phyloP scores from a whole-genome alignment of 2,888 invertebrate genomes.

The Drosophila paucipuncta region DNA sequence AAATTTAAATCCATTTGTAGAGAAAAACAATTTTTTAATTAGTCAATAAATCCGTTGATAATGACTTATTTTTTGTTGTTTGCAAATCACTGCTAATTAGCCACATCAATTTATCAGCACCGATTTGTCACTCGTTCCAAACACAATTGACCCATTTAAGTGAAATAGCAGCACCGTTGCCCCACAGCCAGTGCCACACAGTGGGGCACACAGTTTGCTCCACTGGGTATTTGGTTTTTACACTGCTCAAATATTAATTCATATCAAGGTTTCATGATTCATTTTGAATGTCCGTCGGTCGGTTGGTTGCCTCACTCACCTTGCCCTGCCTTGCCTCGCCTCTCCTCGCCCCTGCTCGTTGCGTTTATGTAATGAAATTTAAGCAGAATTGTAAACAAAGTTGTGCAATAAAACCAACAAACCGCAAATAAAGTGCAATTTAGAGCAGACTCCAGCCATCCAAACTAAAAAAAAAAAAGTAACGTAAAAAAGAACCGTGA shows the following conservation, averaged over 20 bases:
- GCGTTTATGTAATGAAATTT: constrained; percentile 76
- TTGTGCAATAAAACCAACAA: constrained; percentile 77
- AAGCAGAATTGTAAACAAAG: constrained; percentile 76
- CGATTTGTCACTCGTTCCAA: constrained; percentile 25
- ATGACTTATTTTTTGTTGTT: not conserved
- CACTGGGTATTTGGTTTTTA: constrained; percentile 35
- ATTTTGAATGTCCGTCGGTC: constrained; percentile 56
- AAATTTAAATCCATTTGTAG: not conserved
- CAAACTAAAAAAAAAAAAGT: constrained; percentile 4
- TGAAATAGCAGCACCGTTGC: not conserved
- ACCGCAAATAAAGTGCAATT: constrained; percentile 76
- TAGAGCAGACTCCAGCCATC: constrained; percentile 50
- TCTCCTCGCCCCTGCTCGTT: constrained; percentile 23
- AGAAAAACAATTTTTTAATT: not conserved
- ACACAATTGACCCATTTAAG: constrained; percentile 46
- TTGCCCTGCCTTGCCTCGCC: not conserved
- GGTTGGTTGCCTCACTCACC: constrained; percentile 7
- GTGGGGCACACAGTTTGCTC: constrained; percentile 14
- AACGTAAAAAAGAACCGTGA: constrained; percentile 3
- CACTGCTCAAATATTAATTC: constrained; percentile 77
- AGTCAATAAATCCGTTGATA: not conserved
- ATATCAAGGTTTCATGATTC: constrained; percentile 78
- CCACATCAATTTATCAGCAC: constrained; percentile 7
- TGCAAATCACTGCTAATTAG: constrained; percentile 7
- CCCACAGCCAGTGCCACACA: not conserved